Evolutionary conservation across 2,888 invertebrate species (phyloP).

Genomic region (Eremobia ochroleuca): DNA sequence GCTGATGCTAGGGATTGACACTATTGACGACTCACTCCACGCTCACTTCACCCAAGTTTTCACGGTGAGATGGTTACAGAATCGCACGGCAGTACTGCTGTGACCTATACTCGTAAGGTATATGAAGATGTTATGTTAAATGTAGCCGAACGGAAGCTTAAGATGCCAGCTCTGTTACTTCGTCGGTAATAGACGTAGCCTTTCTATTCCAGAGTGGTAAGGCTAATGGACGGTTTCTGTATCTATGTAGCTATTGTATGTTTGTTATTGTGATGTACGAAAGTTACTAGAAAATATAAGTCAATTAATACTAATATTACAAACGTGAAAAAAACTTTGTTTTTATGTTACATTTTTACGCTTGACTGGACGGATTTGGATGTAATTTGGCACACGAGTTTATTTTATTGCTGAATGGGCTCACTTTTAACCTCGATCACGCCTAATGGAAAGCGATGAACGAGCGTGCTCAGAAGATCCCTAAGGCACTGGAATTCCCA

Average conservation of each 20-base stretch:
- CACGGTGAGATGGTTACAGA: no score
- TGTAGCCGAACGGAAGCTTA: conserved; percentile 48
- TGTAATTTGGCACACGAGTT: background rate
- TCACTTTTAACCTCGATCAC: no score
- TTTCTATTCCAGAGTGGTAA: conserved; percentile 41
- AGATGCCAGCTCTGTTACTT: conserved; percentile 29
- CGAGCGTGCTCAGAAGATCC: no score
- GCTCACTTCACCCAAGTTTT: no score
- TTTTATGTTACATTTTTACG: background rate
- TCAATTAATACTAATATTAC: background rate
- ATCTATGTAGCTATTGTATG: conserved; percentile 2
- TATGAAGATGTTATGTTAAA: conserved; percentile 57
- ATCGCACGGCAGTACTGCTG: no score
- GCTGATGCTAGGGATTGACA: no score
- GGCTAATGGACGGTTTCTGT: conserved; percentile 41
- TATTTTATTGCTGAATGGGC: no score
- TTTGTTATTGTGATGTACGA: conserved; percentile 1
- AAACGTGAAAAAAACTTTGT: background rate
- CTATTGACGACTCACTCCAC: no score
- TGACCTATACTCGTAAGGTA: conserved; percentile 37
- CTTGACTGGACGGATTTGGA: background rate
- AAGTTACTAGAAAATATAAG: background rate
- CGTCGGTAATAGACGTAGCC: conserved; percentile 37
- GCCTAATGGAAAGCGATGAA: no score
- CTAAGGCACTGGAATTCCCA: no score